These are phyloP conservation scores for Drosophila quinaria DNA, from an alignment of 2,888 invertebrate species.

Conservation along the genomic window DNA sequence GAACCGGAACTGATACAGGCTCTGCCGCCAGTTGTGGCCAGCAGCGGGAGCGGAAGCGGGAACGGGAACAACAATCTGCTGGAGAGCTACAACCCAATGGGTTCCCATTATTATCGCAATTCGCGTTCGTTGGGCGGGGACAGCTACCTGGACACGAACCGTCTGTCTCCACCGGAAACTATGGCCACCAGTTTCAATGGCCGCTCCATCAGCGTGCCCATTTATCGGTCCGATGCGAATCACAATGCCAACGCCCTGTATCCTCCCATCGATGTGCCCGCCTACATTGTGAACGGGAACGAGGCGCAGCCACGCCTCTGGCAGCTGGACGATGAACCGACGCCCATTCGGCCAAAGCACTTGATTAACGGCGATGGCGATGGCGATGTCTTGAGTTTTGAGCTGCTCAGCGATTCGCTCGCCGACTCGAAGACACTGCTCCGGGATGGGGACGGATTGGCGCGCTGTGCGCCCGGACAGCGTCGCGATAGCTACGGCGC, in stretches of 20 bases:
- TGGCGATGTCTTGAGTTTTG: conserved; percentile 78
- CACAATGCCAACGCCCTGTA: conserved; percentile 65
- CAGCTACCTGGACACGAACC: conserved; percentile 75
- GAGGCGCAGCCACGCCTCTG: conserved; percentile 60
- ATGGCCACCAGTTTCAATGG: conserved; percentile 17
- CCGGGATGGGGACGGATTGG: conserved; percentile 87
- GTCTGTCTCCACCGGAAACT: conserved; percentile 35
- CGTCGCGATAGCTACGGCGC: conserved; percentile 90
- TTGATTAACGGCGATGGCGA: conserved; percentile 75
- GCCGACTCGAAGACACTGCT: conserved; percentile 86
- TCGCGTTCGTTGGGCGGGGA: conserved; percentile 78
- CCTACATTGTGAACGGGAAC: conserved; percentile 41
- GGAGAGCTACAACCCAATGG: conserved; percentile 67
- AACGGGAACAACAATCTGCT: conserved; percentile 65
- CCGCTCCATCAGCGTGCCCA: conserved; percentile 67
- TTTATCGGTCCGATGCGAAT: conserved; percentile 73
- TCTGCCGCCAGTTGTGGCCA: conserved; percentile 72
- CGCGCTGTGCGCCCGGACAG: conserved; percentile 91
- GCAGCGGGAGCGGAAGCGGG: neutral
- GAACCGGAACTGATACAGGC: conserved; percentile 83
- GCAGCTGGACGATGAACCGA: conserved; percentile 75
- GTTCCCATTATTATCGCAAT: conserved; percentile 74
- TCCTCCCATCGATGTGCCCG: conserved; percentile 81
- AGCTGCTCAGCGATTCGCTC: conserved; percentile 66
- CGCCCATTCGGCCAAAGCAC: conserved; percentile 61